Evolutionary conservation across 2,113 vertebrate genomes (phyloP), one percentile per base, ranked within the genome.

Genomic region (Hippocampus abdominalis): DNA sequence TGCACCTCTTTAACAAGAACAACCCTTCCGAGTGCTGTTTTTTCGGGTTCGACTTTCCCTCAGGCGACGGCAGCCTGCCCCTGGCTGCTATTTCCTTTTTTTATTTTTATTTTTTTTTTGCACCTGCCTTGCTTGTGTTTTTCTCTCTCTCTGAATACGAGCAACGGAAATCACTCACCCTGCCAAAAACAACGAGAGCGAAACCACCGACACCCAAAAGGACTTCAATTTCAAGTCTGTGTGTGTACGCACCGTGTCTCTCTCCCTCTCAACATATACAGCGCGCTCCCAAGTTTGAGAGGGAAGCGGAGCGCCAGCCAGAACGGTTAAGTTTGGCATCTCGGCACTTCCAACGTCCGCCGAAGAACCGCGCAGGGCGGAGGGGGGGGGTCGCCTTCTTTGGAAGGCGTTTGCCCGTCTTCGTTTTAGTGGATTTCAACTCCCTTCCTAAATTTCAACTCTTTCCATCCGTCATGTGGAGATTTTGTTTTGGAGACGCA

Each of bases 401-500:
- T 20, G 21, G 51, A 54, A 10, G 51, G 57, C 5, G 5, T 60
- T 29, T 53, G 18, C 73, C 64, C 42, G 42, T 69, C 21, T 76
- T 51, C 71, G 77, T 84, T 75, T 72, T 66, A 32, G 27, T 67
- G 21, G 57, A 25, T 68, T 74, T 75, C 71, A 73, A 23, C 81
- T 78, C 83, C 75, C 79, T 67, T 29, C 29, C 9, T 60, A 44
- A 74, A 60, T 66, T 81, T 77, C 46, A 80, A 72, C 84, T 77
- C 80, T 62, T 85, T 83, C 72, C 72, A 71, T 77, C 65, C 27
- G 54, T 87, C 70, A 78, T 66, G 80, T 77, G 63, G 72, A 83
- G 73, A 84, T 79, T 78, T 25, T 72, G 76, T 77, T 75, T 86
- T 84, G 77, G 86, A 90, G 85, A 91, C 72, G 81, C 81, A 79